phyloP scores from a whole-genome alignment of 2,113 vertebrate genomes.

The Laterallus jamaicensis region DNA sequence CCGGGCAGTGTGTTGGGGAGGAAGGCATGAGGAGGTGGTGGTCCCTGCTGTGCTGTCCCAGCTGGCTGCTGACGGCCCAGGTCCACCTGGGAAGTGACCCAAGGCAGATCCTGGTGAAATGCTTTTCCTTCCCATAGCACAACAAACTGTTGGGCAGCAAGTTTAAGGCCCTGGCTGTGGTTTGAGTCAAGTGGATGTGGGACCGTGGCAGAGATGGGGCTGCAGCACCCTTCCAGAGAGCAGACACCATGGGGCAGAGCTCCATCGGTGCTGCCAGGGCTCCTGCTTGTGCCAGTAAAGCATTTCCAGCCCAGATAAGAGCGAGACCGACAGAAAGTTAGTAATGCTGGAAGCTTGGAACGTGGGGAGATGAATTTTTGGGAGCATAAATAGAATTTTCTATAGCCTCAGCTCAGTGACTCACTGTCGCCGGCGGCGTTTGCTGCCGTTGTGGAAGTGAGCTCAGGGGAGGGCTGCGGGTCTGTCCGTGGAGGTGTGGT shows the following conservation, averaged over 20 bases:
- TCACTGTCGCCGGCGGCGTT: not conserved
- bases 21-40: not conserved
- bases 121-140: not conserved
- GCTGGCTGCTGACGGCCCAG: not conserved
- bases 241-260: accelerated
- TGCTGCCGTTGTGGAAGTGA: not conserved
- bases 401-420: not conserved
- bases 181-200: not conserved
- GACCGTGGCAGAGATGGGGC: not conserved
- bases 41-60: not conserved
- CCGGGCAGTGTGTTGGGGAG: not conserved
- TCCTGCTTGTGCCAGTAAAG: not conserved
- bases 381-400: constrained; percentile 13
- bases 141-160: not conserved
- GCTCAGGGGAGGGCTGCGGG: not conserved
- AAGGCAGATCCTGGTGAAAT: not conserved
- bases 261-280: not conserved
- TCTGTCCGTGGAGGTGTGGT: not conserved
- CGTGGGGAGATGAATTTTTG: not conserved
- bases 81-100: not conserved
- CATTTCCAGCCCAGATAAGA: not conserved
- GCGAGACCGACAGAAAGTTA: not conserved
- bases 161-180: accelerated
- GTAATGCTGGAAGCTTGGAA: not conserved
- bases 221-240: not conserved